Evolutionary conservation across 2,113 vertebrate species (phyloP), one percentile per base, ranked within the genome.

Genomic region (Dolichotis patagonum): DNA sequence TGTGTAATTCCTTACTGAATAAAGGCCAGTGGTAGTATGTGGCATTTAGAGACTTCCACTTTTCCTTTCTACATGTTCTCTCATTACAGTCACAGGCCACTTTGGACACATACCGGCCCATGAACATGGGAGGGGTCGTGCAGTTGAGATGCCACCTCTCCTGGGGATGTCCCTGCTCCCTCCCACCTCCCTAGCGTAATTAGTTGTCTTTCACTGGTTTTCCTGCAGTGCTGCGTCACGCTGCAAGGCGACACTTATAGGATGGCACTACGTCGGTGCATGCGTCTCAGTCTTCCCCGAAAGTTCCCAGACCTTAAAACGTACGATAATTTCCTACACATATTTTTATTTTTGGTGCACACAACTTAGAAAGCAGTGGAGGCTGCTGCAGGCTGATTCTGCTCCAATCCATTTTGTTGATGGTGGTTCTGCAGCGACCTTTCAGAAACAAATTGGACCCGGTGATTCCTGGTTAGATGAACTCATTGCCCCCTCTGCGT

Each of bases 281-380:
- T 35, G 20, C 54, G 73, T 77, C 13, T 38, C 54, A 94, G 7
- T 20, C 26, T 82, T 30, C 58, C 78, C 77, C 16, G 12, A 38
- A 52, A 80, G 12, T 14, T 84, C 80, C 30, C 14, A 92, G 87
- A 46, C 75, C 81, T 92, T 81, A 49, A 87, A 93, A 94, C 10
- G 35, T 46, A 83, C 85, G 17, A 75, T 0, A 88, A 81, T 56
- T 87, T 67, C 16, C 41, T 87, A 83, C 1, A 78, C 0, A 35
- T 16, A 43, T 83, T 83, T 94, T 86, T 83, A 71, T 46, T 84
- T 77, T 60, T 83, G 41, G 41, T 58, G 10, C 38, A 28, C 80
- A 89, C 73, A 85, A 77, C 17, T 71, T 94, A 54, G 11, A 63
- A 94, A 92, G 26, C 56, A 81, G 46, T 80, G 24, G 38, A 77